Evolutionary conservation across 2,888 invertebrate genomes (phyloP), one percentile per base, ranked within the genome.

Genomic region (Pristionchus entomophagus): DNA sequence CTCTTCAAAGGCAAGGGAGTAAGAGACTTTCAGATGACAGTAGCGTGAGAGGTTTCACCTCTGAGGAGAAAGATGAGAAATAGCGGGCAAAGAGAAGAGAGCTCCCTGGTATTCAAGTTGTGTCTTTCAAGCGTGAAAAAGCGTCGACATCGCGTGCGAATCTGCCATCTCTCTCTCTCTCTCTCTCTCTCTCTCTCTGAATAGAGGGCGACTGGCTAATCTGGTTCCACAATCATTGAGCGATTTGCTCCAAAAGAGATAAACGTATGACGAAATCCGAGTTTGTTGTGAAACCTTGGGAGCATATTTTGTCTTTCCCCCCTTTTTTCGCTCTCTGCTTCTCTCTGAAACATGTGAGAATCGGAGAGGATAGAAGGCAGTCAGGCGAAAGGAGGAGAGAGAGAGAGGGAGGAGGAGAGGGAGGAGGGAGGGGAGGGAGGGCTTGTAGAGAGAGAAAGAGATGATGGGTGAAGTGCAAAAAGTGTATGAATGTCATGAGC

Each of bases 301-400:
- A n/a, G 6, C 45, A 45, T 45, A 45, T 45, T 14, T 14, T 45
- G 8, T 85, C 84, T 38, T 77, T 84, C 73, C 83, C 85, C 26
- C 26, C 22, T 26, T 59, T n/a, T 59, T 59, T 59, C 26, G 26
- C 59, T 59, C 59, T 59, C 59, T 59, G 32, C 65, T 35, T 85
- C 86, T 86, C 86, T 86, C 86, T 86, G 85, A 62, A 84, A 84
- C 53, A 59, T 84, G n/a, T 85, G 87, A 17, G 87, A 85, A 38
- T 86, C 62, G 56, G 85, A 86, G 19, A 85, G 86, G 80, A 84
- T n/a, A 86, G 69, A 85, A 49, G 32, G 65, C 85, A 86, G 84
- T 73, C 32, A 49, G 49, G 45, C 45, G 35, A 32, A 82, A 51
- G 29, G 45, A 26, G 62, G 82, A 59, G 56, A 41, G 56, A 81